Percentiles rank a stretch among this genome's conserved stretches.
Evolutionary conservation across 1,140 invertebrate species (phyloP).

Genomic region (silkworm (Bombyx mori)): DNA sequence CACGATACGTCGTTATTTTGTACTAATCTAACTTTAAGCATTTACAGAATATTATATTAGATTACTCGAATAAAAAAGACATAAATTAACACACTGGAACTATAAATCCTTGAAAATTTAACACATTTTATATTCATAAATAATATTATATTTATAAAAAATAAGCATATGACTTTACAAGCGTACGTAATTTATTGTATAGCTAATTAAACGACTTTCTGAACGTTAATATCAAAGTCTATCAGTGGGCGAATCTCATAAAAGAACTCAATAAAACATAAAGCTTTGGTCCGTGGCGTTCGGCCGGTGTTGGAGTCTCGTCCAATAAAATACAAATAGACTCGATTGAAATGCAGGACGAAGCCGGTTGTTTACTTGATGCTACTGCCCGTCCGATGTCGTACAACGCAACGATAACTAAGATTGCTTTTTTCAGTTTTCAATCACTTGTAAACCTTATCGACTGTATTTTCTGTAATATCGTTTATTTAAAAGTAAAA

Average conservation of each 20-base stretch:
- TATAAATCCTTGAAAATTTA: no score
- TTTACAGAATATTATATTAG: no score
- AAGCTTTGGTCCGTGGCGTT: slow-evolving; percentile 50
- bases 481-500: no score
- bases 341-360: slow-evolving; percentile 68
- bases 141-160: background rate
- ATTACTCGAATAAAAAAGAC: no score
- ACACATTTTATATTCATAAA: background rate
- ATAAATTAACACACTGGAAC: no score
- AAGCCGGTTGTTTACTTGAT: slow-evolving; percentile 60
- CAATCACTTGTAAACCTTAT: slow-evolving; percentile 53
- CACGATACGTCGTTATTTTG: no score
- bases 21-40: no score
- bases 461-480: no score
- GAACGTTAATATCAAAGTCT: slow-evolving; percentile 49
- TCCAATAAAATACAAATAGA: slow-evolving; percentile 70
- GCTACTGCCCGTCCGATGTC: slow-evolving; percentile 34
- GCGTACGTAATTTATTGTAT: background rate
- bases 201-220: slow-evolving; percentile 14
- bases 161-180: background rate
- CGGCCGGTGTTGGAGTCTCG: slow-evolving; percentile 44
- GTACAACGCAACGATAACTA: slow-evolving; percentile 51
- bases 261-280: slow-evolving; percentile 66
- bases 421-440: slow-evolving; percentile 64
- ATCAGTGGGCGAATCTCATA: slow-evolving; percentile 57